Percentiles rank a stretch among this genome's conserved stretches.
phyloP scores from a whole-genome alignment of 2,797 vertebrate species.

The Tolypeutes matacus region DNA sequence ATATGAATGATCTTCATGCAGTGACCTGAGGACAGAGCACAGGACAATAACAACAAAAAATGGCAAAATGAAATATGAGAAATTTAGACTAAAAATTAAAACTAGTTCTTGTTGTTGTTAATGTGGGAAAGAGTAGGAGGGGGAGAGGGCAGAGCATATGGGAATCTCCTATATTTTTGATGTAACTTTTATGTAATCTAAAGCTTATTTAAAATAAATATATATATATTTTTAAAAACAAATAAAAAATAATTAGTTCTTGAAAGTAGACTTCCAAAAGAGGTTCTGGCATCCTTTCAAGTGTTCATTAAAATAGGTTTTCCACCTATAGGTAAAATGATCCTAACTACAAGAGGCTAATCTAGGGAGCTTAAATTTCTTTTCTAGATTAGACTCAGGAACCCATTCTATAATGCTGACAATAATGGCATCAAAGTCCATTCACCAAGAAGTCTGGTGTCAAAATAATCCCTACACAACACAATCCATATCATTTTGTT shows the following conservation, averaged over 20 bases:
- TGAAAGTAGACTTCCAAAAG: constrained; percentile 1
- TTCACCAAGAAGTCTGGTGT: not conserved
- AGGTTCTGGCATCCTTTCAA: constrained; percentile 11
- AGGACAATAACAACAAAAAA: not conserved
- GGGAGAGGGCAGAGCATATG: too few species aligned
- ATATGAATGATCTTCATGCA: not conserved
- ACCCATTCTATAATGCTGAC: not conserved
- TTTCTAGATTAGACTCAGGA: not conserved
- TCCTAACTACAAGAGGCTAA: not conserved
- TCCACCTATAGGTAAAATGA: not conserved
- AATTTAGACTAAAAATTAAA: constrained; percentile 11
- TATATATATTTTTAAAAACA: too few species aligned
- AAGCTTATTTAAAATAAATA: too few species aligned
- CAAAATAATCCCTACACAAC: not conserved
- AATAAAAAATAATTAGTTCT: not conserved
- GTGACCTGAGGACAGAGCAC: not conserved
- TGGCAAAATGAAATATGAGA: not conserved
- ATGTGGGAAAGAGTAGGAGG: too few species aligned
- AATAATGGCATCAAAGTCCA: not conserved
- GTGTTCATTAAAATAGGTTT: not conserved
- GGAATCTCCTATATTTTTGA: too few species aligned
- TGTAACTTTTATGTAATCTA: too few species aligned
- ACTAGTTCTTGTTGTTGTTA: not conserved
- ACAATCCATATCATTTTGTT: not conserved
- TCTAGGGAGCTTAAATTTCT: not conserved